Percentiles rank a stretch among this genome's conserved stretches.
These are phyloP conservation scores for Macrosteles quadrilineatus DNA, from an alignment of 1,140 invertebrate species.

Conservation along the genomic window DNA sequence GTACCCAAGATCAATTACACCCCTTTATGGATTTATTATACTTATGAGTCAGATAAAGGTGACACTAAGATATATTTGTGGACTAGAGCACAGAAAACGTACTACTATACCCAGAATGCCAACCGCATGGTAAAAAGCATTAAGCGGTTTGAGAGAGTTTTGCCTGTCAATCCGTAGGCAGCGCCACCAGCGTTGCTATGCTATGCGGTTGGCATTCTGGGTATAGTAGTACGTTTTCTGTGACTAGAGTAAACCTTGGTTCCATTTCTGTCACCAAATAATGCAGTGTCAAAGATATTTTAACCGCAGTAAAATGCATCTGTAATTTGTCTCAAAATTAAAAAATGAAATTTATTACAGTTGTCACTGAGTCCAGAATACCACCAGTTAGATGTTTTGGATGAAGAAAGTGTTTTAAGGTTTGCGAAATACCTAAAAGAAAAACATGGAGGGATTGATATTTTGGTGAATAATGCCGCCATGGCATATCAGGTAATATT, in stretches of 20 bases:
- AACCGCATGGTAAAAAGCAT: too few relatives aligned
- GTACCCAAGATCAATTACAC: too few relatives aligned
- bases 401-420: conserved; percentile 57
- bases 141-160: too few relatives aligned
- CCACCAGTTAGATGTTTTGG: conserved; percentile 68
- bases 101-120: too few relatives aligned
- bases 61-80: background rate
- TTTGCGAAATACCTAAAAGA: conserved; percentile 62
- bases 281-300: conserved; percentile 10
- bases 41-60: background rate
- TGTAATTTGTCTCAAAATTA: too few relatives aligned
- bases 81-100: too few relatives aligned
- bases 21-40: too few relatives aligned
- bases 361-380: conserved; percentile 51
- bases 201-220: too few relatives aligned
- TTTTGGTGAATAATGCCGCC: conserved; percentile 84
- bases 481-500: conserved; percentile 54
- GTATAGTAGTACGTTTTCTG: too few relatives aligned
- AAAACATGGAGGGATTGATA: conserved; percentile 72
- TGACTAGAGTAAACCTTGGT: background rate
- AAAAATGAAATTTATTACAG: conserved; percentile 21
- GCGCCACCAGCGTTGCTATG: too few relatives aligned
- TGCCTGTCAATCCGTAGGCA: too few relatives aligned
- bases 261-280: background rate
- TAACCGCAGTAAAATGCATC: too few relatives aligned